Conservation (phyloP, 1,140 invertebrate species). For the Brachionus paranguensis region DNA sequence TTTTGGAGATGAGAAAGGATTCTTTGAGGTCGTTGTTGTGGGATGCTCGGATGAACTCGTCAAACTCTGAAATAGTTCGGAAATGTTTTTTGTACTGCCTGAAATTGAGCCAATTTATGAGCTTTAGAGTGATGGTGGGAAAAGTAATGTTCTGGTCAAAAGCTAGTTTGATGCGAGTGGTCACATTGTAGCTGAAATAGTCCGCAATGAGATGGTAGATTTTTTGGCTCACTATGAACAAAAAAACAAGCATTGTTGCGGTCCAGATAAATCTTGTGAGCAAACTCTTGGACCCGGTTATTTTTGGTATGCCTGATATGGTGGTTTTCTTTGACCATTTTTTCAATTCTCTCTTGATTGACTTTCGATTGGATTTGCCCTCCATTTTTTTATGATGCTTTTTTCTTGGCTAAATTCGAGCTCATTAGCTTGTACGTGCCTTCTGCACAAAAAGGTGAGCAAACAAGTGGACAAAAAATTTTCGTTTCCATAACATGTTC, state of each 20-base stretch:
- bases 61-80: neutral
- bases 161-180: neutral
- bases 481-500: neutral
- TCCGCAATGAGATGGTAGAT: neutral
- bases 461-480: neutral
- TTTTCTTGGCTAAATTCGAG: neutral
- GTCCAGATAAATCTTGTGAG: neutral
- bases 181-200: constrained; percentile 8
- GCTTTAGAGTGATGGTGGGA: constrained; percentile 2
- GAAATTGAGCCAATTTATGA: constrained; percentile 16
- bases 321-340: constrained; percentile 26
- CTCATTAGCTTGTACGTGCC: neutral
- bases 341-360: neutral
- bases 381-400: neutral
- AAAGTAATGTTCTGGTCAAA: neutral
- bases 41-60: neutral
- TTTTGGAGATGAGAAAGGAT: neutral
- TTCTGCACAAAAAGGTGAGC: neutral
- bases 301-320: constrained; percentile 10
- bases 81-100: neutral
- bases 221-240: neutral
- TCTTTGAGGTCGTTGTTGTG: neutral
- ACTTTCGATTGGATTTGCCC: neutral
- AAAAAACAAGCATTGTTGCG: neutral
- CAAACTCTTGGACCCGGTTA: constrained; percentile 8